Evolutionary conservation across 2,113 vertebrate genomes (phyloP).

Genomic region (Colistium nudipinnis): DNA sequence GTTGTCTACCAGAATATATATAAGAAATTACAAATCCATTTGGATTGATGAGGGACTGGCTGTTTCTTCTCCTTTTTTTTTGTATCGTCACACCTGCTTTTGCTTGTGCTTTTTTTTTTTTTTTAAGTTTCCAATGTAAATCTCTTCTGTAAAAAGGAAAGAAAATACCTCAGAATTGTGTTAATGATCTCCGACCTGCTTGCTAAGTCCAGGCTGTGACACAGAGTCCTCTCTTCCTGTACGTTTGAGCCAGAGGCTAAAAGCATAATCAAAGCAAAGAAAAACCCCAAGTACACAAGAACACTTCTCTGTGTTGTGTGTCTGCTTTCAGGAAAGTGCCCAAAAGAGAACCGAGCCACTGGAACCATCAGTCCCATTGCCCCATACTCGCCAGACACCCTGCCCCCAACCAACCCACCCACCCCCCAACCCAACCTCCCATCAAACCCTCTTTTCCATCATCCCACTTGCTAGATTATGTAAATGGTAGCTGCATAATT

Average conservation of each 20-base stretch:
- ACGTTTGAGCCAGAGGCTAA: constrained; percentile 59
- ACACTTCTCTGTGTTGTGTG: constrained; percentile 83
- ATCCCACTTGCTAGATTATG: constrained; percentile 85
- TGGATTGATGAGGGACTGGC: constrained; percentile 77
- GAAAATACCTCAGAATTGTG: constrained; percentile 85
- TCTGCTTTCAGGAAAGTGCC: constrained; percentile 93
- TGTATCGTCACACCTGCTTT: constrained; percentile 56
- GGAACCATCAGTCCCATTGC: constrained; percentile 70
- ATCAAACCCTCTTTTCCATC: constrained; percentile 53
- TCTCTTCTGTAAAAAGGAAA: constrained; percentile 76
- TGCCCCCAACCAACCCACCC: constrained; percentile 19
- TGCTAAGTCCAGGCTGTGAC: constrained; percentile 69
- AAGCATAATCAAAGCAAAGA: constrained; percentile 59
- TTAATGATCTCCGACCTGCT: constrained; percentile 71
- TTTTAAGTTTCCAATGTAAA: constrained; percentile 69
- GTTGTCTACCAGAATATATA: constrained; percentile 63
- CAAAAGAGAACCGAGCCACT: constrained; percentile 90
- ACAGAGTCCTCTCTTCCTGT: constrained; percentile 65
- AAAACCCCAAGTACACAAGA: constrained; percentile 87
- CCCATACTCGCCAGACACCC: constrained; percentile 20
- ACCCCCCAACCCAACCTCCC: constrained; percentile 15
- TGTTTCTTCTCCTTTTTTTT: constrained; percentile 45
- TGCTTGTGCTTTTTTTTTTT: constrained; percentile 37
- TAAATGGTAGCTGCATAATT: constrained; percentile 84
- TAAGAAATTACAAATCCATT: constrained; percentile 60